Base-by-base conservation (phyloP, 2,888 invertebrate species). In the Lycia hirtaria region DNA sequence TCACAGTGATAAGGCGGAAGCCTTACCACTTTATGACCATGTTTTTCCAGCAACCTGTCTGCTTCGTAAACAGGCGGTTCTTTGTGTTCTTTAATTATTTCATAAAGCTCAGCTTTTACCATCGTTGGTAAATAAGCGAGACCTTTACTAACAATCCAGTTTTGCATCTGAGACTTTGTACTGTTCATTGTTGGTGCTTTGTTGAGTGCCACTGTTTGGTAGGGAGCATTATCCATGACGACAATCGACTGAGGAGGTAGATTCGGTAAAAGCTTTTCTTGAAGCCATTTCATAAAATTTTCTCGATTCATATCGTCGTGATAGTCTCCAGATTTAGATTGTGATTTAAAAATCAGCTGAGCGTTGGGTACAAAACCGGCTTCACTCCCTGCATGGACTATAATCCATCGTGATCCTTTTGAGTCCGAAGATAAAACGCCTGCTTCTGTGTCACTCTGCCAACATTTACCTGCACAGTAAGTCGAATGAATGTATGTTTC, bases 41-140 rank as follows among this genome's bases (percentile, higher is more conserved):
- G 26, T 15, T 15, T 7, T 43, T 43, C 12, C 10, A 43, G 17
- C 17, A 43, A 17, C 17, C 1, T 17, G 28, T 43, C 43, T 10
- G n/a, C 43, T 9, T 9, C 28, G 24, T 61, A 54, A 56, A 40
- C 56, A 33, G 61, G 62, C 55, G 49, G 49, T 40, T 43, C 56
- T 62, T 70, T 67, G 54, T 67, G 56, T 54, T 61, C 38, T 63
- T 68, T 65, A 10, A 70, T 57, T 52, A 63, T 17, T 32, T 62
- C 59, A 59, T 52, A 53, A 33, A 62, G 45, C 17, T 44, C 20
- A 41, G 58, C 51, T 56, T 56, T 59, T 43, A 32, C 50, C 50
- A 51, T 58, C 35, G 38, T 57, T 17, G 60, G 52, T 56, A 59
- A 51, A 64, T 60, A 64, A 53, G 58, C 58, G 30, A 67, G 12